Conservation (phyloP, 2,113 vertebrate genomes). For the Dinomys branickii region DNA sequence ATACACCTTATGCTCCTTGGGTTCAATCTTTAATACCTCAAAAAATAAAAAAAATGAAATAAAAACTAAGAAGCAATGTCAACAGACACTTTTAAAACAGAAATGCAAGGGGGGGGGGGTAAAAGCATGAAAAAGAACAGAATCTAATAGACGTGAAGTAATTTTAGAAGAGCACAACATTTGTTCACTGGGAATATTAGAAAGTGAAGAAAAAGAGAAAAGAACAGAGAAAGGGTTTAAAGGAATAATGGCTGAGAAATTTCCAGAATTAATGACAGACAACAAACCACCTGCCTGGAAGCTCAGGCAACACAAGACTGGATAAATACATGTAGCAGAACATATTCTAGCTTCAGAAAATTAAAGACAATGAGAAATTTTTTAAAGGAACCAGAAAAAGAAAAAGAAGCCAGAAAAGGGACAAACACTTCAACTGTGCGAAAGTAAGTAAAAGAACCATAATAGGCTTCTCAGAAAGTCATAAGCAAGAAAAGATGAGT, state of each 20-base stretch:
- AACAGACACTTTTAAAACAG: background rate
- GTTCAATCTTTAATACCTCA: background rate
- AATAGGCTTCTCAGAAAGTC: background rate
- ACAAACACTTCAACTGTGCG: background rate
- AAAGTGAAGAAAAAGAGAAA: background rate
- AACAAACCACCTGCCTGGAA: background rate
- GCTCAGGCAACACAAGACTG: background rate
- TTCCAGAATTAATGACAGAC: background rate
- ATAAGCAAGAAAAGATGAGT: background rate
- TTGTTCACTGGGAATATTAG: background rate
- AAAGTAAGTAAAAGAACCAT: background rate
- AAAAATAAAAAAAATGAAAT: background rate
- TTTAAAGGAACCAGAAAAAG: background rate
- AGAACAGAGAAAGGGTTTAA: background rate
- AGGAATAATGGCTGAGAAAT: background rate
- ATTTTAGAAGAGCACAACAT: background rate
- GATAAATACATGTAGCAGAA: background rate
- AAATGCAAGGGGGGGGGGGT: background rate
- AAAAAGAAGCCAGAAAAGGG: background rate
- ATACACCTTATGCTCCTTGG: background rate
- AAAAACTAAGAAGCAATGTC: background rate
- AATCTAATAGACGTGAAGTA: background rate
- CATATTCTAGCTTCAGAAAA: background rate
- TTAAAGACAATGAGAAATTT: background rate
- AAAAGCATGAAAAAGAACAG: background rate